Evolutionary conservation across 64 coral and sea anemone genomes (phyloP).

Genomic region (Actinia equina): DNA sequence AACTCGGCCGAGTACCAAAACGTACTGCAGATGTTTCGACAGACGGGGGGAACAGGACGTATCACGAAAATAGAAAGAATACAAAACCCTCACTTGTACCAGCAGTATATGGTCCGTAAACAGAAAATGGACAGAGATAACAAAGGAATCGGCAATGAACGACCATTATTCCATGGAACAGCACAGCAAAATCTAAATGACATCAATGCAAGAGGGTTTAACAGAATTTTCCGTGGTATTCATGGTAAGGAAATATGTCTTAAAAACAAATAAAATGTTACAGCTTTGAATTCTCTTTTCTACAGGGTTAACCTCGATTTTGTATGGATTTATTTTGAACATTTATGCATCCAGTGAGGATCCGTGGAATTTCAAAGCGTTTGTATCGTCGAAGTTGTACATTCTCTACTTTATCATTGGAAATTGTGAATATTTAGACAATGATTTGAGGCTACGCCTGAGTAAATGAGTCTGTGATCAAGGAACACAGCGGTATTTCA

Average conservation of each 20-base stretch:
- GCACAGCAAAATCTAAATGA: not conserved
- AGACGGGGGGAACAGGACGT: not conserved
- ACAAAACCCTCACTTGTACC: conserved; percentile 53
- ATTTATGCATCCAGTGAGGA: too few relatives aligned
- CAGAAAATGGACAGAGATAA: conserved; percentile 45
- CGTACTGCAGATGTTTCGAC: not conserved
- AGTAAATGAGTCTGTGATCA: too few relatives aligned
- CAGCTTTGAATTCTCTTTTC: not conserved
- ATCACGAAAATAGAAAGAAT: conserved; percentile 37
- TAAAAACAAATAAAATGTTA: not conserved
- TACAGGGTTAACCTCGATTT: too few relatives aligned
- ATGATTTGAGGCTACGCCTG: too few relatives aligned
- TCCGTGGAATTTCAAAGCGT: too few relatives aligned
- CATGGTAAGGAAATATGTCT: conserved; percentile 10
- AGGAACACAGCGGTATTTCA: too few relatives aligned
- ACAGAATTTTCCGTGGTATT: conserved; percentile 35
- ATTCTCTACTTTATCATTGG: too few relatives aligned
- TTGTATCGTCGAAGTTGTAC: too few relatives aligned
- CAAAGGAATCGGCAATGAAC: conserved; percentile 11
- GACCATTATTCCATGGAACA: conserved; percentile 48
- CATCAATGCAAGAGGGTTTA: conserved; percentile 51
- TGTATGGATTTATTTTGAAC: too few relatives aligned
- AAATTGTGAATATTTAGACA: too few relatives aligned
- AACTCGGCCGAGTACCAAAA: conserved; percentile 1
- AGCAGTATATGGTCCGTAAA: conserved; percentile 23